Evolutionary conservation across 2,113 vertebrate species (phyloP).

Genomic region (Pelobates fuscus): DNA sequence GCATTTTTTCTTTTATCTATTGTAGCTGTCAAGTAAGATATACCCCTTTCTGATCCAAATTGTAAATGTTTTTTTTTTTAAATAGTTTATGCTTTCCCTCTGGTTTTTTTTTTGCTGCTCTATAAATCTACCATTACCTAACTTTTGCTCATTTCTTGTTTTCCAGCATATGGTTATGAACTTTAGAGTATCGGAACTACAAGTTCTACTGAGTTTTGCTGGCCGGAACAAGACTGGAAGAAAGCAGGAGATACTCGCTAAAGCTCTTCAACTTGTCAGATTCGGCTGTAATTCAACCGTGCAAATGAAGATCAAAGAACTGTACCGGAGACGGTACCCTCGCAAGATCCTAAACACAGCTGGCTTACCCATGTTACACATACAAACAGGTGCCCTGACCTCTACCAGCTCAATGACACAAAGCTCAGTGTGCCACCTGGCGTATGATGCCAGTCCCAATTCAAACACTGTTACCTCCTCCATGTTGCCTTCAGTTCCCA

Average conservation of each 20-base stretch:
- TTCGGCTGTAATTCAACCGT: constrained; percentile 64
- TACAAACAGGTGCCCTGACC: constrained; percentile 59
- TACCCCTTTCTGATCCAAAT: too few species aligned
- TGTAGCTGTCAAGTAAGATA: too few species aligned
- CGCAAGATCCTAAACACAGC: constrained; percentile 64
- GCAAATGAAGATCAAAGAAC: constrained; percentile 76
- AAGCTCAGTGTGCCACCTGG: constrained; percentile 51
- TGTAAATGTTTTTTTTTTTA: too few species aligned
- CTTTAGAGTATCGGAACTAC: constrained; percentile 72
- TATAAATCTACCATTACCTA: too few species aligned
- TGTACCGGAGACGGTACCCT: constrained; percentile 68
- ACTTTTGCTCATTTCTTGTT: too few species aligned
- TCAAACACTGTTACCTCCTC: constrained; percentile 45
- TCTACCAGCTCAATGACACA: constrained; percentile 49
- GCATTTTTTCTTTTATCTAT: too few species aligned
- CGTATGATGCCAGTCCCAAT: constrained; percentile 50
- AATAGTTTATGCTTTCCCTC: too few species aligned
- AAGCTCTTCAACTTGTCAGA: constrained; percentile 65
- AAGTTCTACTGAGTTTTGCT: constrained; percentile 70
- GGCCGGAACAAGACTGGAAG: constrained; percentile 70
- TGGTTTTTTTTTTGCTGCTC: too few species aligned
- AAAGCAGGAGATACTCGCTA: constrained; percentile 69
- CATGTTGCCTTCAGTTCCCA: constrained; percentile 58
- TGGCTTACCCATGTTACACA: constrained; percentile 64
- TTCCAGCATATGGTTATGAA: constrained; percentile 73